Evolutionary conservation across 2,888 invertebrate genomes (phyloP), one percentile per base, ranked within the genome.

Genomic region (Chironomus riparius): DNA sequence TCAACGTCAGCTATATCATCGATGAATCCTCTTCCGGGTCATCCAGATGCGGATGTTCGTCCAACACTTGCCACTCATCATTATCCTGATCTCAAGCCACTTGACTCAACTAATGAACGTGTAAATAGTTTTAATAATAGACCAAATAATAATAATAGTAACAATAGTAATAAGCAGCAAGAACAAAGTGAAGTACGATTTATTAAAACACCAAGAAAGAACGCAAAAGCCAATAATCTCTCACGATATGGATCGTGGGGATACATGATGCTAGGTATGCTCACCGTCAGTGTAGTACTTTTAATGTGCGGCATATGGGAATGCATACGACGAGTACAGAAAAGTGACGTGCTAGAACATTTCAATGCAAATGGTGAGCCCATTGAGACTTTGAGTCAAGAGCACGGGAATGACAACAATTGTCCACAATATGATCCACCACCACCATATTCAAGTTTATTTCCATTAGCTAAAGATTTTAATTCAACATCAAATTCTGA

Each of bases 201-300:
- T 80, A 68, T 74, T 18, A 74, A 74, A 28, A 74, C 74, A 22
- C 74, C 74, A 3, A 21, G 74, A 48, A 47, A 81, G n/a, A 77
- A 81, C n/a, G 83, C 84, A 1, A 80, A 86, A 13, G 85, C 85
- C 12, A 87, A 87, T 7, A 89, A 89, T 68, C 83, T 91, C 78
- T 88, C 89, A 77, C 90, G 89, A 76, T 91, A 91, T 81, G 91
- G 91, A 0, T 90, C 91, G 0, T 91, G 91, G 91, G 90, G 90
- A 79, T 91, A 91, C 80, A 85, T 91, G 50, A 89, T 91, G 82
- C 86, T 91, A 75, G 90, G 90, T 72, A 90, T 90, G 87, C 83
- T 91, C 56, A 86, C 90, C 78, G 90, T 90, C 81, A 90, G 90
- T 22, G 88, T 89, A 12, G 87, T 90, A 61, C 85, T 91, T 79